Conservation (phyloP, 30 jellyfish, hydroid and myxozoan genomes). For the Turritopsis dohrnii region DNA sequence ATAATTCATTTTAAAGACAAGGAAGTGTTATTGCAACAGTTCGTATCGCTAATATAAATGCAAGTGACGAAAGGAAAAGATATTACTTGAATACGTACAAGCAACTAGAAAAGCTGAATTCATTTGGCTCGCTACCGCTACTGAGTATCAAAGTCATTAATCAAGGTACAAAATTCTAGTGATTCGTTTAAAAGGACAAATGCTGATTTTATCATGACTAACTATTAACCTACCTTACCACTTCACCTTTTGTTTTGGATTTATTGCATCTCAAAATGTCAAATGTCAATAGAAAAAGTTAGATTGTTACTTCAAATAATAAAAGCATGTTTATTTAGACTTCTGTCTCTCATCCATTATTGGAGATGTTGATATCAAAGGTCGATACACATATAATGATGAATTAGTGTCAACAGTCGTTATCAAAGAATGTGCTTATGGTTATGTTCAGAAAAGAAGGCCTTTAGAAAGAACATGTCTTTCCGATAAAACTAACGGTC, state of each 20-base stretch:
- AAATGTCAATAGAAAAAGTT: too few relatives aligned
- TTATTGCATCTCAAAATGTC: too few relatives aligned
- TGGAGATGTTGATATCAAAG: not conserved
- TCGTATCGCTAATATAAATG: not conserved
- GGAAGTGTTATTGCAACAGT: not conserved
- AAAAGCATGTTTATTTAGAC: not conserved
- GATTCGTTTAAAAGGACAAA: too few relatives aligned
- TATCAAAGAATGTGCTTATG: not conserved
- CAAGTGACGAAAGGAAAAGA: not conserved
- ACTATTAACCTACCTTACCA: too few relatives aligned
- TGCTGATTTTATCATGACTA: too few relatives aligned
- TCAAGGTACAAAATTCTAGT: too few relatives aligned
- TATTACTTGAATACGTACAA: not conserved
- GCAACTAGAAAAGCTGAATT: not conserved
- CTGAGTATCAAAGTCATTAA: not conserved
- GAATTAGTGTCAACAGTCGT: not conserved
- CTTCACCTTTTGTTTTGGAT: too few relatives aligned
- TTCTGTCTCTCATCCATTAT: not conserved
- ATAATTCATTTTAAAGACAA: not conserved
- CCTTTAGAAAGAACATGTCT: not conserved
- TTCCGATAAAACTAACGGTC: not conserved
- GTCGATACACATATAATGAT: not conserved
- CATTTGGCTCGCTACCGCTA: not conserved
- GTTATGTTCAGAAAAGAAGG: not conserved
- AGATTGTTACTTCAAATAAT: not conserved